Conservation (phyloP, 2,797 vertebrate genomes). For the Erithacus rubecula region DNA sequence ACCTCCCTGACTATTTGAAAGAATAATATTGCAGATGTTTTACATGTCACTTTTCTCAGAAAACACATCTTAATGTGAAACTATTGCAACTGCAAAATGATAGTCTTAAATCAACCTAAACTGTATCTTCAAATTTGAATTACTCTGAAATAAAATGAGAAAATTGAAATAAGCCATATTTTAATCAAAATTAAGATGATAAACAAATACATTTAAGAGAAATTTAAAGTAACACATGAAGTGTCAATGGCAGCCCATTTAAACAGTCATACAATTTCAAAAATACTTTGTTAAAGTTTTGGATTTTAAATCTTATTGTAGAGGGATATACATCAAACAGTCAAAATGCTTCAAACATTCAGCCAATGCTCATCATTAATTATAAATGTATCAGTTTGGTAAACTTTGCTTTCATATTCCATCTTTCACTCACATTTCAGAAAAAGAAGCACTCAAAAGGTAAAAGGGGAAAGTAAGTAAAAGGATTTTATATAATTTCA, state of each 20-base stretch:
- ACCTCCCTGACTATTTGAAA: background rate
- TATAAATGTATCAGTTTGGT: background rate
- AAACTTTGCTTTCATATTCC: background rate
- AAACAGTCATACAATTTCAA: background rate
- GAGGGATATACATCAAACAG: background rate
- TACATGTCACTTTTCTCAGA: background rate
- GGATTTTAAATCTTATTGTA: background rate
- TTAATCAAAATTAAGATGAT: background rate
- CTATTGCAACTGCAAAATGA: background rate
- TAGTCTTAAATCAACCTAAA: background rate
- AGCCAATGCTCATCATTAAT: background rate
- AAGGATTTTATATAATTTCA: background rate
- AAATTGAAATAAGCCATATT: background rate
- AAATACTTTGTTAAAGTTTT: background rate
- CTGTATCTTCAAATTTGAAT: background rate
- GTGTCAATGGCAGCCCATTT: background rate
- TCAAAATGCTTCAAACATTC: background rate
- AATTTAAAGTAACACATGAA: background rate
- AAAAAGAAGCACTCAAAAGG: background rate
- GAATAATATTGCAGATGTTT: background rate
- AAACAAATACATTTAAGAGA: background rate
- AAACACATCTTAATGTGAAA: background rate
- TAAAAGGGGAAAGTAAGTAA: background rate
- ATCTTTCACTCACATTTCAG: background rate
- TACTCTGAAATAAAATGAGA: background rate